Evolutionary conservation across 2,888 invertebrate genomes (phyloP).

Genomic region (Gymnosoma rotundatum): DNA sequence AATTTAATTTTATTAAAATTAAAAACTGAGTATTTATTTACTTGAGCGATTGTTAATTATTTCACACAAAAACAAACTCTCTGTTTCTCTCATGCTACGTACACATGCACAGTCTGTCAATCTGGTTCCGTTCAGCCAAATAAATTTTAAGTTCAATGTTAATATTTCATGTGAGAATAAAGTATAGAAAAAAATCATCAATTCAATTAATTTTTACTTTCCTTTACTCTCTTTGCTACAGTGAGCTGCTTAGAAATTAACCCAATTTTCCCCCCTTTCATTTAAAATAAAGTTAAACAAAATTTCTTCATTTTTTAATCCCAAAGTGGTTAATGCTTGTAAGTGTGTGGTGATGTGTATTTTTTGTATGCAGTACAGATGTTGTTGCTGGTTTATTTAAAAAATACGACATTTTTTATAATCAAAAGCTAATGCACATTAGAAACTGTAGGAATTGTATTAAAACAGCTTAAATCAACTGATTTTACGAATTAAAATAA

Average conservation of each 20-base stretch:
- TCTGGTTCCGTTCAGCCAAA: background rate
- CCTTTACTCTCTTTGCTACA: background rate
- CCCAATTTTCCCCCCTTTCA: background rate
- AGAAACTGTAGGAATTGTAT: no score
- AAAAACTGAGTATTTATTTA: no score
- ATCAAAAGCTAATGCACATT: no score
- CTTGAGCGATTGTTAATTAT: no score
- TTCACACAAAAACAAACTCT: no score
- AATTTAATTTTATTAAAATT: no score
- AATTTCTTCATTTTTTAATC: background rate
- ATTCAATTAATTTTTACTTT: background rate
- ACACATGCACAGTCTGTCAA: background rate
- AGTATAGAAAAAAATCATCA: background rate
- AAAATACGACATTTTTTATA: no score
- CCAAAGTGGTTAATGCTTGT: background rate
- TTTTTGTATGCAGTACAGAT: background rate
- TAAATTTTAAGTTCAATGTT: conserved; percentile 37
- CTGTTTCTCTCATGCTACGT: background rate
- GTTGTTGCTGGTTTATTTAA: background rate
- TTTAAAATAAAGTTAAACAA: background rate
- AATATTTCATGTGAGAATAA: background rate
- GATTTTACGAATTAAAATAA: no score
- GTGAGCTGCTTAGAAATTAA: background rate
- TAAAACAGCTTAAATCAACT: no score
- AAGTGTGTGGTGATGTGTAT: background rate